These are phyloP conservation scores for Campoplex capitator DNA, from an alignment of 2,888 invertebrate species.

Conservation along the genomic window DNA sequence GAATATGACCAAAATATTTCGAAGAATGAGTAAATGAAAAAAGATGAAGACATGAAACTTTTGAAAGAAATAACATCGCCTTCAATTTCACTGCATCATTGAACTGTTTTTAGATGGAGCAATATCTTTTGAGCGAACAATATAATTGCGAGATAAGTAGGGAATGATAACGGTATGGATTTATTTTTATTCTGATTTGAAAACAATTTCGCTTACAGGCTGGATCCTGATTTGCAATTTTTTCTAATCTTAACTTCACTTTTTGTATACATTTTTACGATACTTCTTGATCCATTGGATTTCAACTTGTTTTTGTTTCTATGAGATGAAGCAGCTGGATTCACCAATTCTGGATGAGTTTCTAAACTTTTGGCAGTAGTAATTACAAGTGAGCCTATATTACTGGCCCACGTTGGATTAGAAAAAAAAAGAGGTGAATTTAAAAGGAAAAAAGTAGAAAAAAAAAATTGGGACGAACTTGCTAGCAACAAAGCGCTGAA, in stretches of 20 bases:
- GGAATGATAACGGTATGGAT: too few species aligned
- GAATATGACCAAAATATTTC: neutral
- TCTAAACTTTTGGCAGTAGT: neutral
- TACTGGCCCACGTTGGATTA: neutral
- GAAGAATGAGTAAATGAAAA: neutral
- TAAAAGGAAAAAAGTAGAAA: constrained; percentile 5
- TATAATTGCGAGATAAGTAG: too few species aligned
- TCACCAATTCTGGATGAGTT: constrained; percentile 6
- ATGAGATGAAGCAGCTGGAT: neutral
- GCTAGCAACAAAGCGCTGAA: constrained; percentile 38
- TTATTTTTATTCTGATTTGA: too few species aligned
- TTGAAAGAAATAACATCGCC: too few species aligned
- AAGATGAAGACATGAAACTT: neutral
- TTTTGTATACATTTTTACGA: neutral
- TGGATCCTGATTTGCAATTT: too few species aligned
- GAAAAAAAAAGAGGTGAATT: neutral
- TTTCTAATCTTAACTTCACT: neutral
- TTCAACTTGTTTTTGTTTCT: neutral
- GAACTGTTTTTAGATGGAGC: too few species aligned
- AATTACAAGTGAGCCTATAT: constrained; percentile 9
- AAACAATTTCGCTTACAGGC: too few species aligned
- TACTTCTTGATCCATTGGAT: neutral
- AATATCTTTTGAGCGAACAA: too few species aligned
- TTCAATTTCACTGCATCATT: too few species aligned
- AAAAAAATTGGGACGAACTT: constrained; percentile 10